Evolutionary conservation across 1,140 invertebrate genomes (phyloP).

Genomic region (Drosophila baimaii): DNA sequence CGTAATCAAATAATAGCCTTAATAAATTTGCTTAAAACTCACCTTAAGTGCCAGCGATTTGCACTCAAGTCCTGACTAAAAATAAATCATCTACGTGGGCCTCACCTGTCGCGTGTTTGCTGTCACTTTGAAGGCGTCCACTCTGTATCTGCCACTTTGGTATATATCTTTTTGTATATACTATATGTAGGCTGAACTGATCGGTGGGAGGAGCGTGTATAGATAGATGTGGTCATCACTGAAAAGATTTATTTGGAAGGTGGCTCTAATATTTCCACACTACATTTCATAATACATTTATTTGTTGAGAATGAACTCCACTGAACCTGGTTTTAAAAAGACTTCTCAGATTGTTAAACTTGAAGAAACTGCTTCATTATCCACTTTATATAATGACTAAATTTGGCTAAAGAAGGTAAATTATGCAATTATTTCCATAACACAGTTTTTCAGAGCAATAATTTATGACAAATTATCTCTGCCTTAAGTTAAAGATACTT

Average conservation of each 20-base stretch:
- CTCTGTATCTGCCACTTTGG: slow-evolving; percentile 3
- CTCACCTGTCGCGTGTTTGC: slow-evolving; percentile 59
- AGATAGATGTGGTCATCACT: slow-evolving; percentile 17
- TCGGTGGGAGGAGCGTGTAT: slow-evolving; percentile 14
- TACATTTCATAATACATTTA: background rate
- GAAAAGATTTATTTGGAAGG: slow-evolving; percentile 14
- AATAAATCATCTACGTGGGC: slow-evolving; percentile 55
- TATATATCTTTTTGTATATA: background rate
- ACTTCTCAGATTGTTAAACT: slow-evolving; percentile 21
- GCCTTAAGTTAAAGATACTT: background rate
- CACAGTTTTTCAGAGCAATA: background rate
- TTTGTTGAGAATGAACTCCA: background rate
- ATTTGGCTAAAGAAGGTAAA: slow-evolving; percentile 3
- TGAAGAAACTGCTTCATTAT: slow-evolving; percentile 21
- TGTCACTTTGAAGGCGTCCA: slow-evolving; percentile 49
- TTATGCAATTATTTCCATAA: slow-evolving; percentile 9
- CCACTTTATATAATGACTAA: slow-evolving; percentile 25
- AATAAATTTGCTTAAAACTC: slow-evolving; percentile 73
- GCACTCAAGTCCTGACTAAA: slow-evolving; percentile 41
- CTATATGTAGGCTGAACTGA: slow-evolving; percentile 28
- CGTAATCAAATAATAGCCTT: slow-evolving; percentile 73
- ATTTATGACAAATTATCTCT: background rate
- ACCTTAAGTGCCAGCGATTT: slow-evolving; percentile 64
- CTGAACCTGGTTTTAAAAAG: background rate
- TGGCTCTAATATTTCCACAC: background rate